phyloP scores from a whole-genome alignment of 2,113 vertebrate genomes.

The Melanostigma gelatinosum region DNA sequence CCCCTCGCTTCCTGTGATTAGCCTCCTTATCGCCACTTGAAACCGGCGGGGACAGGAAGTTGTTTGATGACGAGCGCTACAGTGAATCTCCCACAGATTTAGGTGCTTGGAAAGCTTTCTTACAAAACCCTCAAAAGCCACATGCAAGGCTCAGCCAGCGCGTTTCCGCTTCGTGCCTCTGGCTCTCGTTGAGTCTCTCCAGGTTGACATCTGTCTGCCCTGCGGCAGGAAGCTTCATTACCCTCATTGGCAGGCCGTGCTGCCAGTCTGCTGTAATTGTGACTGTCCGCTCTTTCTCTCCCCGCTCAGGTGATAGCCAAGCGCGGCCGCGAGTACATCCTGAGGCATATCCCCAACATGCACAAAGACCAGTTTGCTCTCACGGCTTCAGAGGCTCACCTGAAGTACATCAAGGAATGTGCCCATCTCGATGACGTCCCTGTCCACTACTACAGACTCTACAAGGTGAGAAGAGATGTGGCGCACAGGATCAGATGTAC shows the following conservation, averaged over 20 bases:
- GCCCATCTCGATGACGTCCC: constrained; percentile 95
- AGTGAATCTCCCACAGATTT: constrained; percentile 54
- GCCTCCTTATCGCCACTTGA: constrained; percentile 65
- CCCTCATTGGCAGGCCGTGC: constrained; percentile 14
- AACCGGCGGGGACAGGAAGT: constrained; percentile 72
- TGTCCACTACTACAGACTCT: constrained; percentile 96
- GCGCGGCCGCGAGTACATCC: constrained; percentile 95
- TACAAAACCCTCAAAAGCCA: constrained; percentile 22
- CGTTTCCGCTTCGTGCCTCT: constrained; percentile 15
- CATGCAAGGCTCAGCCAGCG: constrained; percentile 10
- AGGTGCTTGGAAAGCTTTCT: constrained; percentile 44
- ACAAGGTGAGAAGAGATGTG: constrained; percentile 87
- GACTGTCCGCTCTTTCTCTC: neutral
- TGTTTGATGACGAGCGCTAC: constrained; percentile 52
- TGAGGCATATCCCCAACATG: constrained; percentile 98
- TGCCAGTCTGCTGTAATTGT: constrained; percentile 24
- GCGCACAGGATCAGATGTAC: neutral
- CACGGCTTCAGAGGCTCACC: constrained; percentile 93
- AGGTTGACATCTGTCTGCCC: constrained; percentile 54
- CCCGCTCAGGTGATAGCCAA: constrained; percentile 92
- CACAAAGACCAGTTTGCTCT: constrained; percentile 99
- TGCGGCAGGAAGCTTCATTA: constrained; percentile 19
- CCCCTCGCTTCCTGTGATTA: constrained; percentile 78
- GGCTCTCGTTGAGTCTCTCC: constrained; percentile 11
- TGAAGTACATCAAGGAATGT: constrained; percentile 97